phyloP scores from a whole-genome alignment of 2,113 vertebrate species.

The Pseudopipra pipra region DNA sequence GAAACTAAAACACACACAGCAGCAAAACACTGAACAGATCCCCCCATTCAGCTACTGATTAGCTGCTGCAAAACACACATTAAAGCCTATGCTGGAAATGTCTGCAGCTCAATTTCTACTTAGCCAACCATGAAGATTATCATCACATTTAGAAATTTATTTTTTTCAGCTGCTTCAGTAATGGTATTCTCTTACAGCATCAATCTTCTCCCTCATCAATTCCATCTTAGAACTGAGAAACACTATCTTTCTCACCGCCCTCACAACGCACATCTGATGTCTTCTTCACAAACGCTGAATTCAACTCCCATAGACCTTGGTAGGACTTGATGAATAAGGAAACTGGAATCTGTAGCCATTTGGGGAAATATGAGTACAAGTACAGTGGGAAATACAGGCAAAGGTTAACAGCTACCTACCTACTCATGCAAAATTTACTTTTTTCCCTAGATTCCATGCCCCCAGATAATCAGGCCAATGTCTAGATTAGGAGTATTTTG shows the following conservation, averaged over 20 bases:
- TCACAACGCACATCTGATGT: neutral
- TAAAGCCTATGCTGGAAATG: neutral
- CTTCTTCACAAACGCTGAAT: neutral
- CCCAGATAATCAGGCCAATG: neutral
- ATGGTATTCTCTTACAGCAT: neutral
- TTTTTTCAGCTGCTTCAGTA: neutral
- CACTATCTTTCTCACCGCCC: neutral
- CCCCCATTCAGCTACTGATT: neutral
- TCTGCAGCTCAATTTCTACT: neutral
- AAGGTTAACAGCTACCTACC: neutral
- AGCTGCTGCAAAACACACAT: neutral
- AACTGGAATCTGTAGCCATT: neutral
- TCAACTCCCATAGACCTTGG: neutral
- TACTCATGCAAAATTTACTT: neutral
- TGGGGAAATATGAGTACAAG: neutral
- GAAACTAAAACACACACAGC: neutral
- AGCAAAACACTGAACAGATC: conserved; percentile 12
- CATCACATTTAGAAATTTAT: neutral
- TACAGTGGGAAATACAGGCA: neutral
- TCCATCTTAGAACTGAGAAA: neutral
- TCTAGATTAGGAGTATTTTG: neutral
- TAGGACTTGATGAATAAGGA: neutral
- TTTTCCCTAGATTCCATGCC: neutral
- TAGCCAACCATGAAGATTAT: neutral
- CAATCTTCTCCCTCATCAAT: neutral